phyloP scores from a whole-genome alignment of 35 echinoderm and acorn worm genomes.

The Amphiura filiformis region DNA sequence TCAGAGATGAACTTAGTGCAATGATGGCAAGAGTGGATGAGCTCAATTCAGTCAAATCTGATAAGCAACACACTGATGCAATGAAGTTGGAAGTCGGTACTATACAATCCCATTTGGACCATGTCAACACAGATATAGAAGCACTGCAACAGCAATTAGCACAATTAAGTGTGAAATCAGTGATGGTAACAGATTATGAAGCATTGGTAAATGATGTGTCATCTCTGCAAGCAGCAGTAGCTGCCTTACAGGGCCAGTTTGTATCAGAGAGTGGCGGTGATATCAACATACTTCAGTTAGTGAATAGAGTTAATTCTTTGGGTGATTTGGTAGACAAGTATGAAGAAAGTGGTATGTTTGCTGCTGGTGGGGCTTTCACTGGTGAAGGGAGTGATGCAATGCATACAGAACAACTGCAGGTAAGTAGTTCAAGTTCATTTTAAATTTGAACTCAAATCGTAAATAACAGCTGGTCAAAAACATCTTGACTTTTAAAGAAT shows the following conservation, averaged over 20 bases:
- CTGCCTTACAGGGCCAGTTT: neutral
- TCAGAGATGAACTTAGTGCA: neutral
- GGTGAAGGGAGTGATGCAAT: no score
- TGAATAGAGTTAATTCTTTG: conserved; percentile 7
- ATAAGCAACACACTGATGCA: neutral
- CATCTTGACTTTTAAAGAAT: no score
- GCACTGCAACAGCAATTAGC: neutral
- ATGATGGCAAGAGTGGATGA: neutral
- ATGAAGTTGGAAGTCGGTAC: neutral
- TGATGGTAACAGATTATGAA: neutral
- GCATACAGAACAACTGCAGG: no score
- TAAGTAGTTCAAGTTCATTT: no score
- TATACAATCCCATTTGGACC: neutral
- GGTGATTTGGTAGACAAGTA: neutral
- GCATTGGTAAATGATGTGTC: neutral
- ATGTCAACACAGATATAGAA: neutral
- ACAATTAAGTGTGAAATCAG: neutral
- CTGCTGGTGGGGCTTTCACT: neutral
- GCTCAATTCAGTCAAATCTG: neutral
- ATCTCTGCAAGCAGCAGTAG: neutral
- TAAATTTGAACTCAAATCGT: no score
- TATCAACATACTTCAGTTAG: neutral
- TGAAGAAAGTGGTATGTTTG: neutral
- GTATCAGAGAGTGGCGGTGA: conserved; percentile 7
- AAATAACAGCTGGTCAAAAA: no score